These are phyloP conservation scores for Phenganax marumi DNA, from an alignment of 92 coral and sea anemone species.

Conservation along the genomic window DNA sequence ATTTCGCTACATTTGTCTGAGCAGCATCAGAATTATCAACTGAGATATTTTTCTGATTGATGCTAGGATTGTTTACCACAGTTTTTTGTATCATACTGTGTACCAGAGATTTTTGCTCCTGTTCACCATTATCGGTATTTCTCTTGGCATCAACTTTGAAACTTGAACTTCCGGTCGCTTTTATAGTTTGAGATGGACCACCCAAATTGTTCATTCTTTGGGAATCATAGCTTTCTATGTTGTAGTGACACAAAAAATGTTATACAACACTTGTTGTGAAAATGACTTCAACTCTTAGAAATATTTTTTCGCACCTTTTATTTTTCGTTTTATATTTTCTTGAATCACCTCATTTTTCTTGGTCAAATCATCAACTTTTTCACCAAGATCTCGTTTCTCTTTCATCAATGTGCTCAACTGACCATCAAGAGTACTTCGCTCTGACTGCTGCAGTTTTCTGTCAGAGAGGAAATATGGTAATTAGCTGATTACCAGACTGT, in stretches of 20 bases:
- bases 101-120: not conserved
- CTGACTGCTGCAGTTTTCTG: conserved; percentile 17
- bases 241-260: not conserved
- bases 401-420: conserved; percentile 1
- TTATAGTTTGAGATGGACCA: too few species aligned
- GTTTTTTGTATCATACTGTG: not conserved
- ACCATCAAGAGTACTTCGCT: not conserved
- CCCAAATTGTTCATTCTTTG: not conserved
- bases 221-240: conserved; percentile 6
- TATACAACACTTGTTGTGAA: not conserved
- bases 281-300: not conserved
- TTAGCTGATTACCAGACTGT: too few species aligned
- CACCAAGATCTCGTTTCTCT: not conserved
- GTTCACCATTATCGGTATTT: not conserved
- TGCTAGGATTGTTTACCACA: not conserved
- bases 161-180: too few species aligned
- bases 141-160: not conserved
- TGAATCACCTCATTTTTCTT: conserved; percentile 15
- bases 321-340: conserved; percentile 21
- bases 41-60: not conserved
- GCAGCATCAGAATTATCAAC: too few species aligned
- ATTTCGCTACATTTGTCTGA: too few species aligned
- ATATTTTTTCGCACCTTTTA: not conserved
- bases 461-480: not conserved
- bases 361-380: conserved; percentile 14